Conservation (phyloP, 1,140 invertebrate genomes). For the Drosophila sechellia region DNA sequence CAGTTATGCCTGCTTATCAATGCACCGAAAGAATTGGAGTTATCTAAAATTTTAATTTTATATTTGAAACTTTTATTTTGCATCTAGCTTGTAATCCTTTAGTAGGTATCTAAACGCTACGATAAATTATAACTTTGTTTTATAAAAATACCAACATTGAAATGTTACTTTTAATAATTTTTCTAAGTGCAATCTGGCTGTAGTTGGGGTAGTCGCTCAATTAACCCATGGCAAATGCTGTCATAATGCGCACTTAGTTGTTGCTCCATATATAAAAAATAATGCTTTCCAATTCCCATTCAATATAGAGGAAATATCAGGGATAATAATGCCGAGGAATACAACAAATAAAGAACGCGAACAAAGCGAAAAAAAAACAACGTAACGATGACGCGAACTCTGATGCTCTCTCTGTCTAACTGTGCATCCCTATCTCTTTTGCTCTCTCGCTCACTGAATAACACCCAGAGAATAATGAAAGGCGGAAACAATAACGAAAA, state of each 20-base stretch:
- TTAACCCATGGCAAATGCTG: constrained; percentile 68
- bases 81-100: no score
- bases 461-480: constrained; percentile 50
- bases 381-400: constrained; percentile 51
- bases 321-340: constrained; percentile 65
- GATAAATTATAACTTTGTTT: no score
- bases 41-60: no score
- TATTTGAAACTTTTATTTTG: no score
- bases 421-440: constrained; percentile 12
- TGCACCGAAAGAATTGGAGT: constrained; percentile 7
- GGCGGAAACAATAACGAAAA: constrained; percentile 58
- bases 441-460: background rate
- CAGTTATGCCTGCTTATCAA: constrained; percentile 44
- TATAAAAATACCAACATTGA: no score
- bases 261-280: constrained; percentile 65
- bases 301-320: constrained; percentile 60
- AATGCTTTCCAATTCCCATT: constrained; percentile 57
- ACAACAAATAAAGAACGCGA: constrained; percentile 53
- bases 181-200: constrained; percentile 7
- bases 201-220: constrained; percentile 50
- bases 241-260: constrained; percentile 77
- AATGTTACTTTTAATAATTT: background rate
- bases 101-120: no score
- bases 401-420: constrained; percentile 2
- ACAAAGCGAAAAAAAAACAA: constrained; percentile 61